Base-by-base conservation (phyloP, 2,113 vertebrate species). In the Perca schrenkii region DNA sequence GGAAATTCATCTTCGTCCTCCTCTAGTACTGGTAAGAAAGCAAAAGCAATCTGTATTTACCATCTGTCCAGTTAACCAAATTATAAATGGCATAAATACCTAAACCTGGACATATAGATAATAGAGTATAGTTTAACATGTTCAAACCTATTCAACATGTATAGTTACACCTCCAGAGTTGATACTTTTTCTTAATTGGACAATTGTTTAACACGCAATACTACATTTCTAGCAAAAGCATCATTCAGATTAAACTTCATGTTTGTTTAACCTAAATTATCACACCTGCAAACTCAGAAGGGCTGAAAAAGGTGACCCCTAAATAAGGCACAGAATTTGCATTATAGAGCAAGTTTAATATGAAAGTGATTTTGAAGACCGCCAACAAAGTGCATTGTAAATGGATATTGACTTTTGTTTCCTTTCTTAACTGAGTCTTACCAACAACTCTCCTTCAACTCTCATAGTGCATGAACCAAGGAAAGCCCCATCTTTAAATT, bases 1-100 rank as follows among this genome's bases (percentile, higher is more conserved):
- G 96, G 96, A 83, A 99, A 99, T 78, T 97, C 97, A 40, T 99
- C 98, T 91, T 99, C 98, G 74, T 99, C 97, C 47, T 98, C 98
- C 95, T 99, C 97, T 85, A 97, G 96, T 88, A 96, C 95, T 96
- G 89, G 77, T 93, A 88, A 75, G 56, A 86, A 85, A 77, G 19
- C 40, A 62, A 57, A 52, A 77, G 14, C 34, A 52, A n/a, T 5
- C 0, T 65, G 13, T 21, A 62, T 53, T n/a, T 40, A 17, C 16
- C 17, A 14, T 61, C 63, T 19, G 14, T 46, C 6, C 50, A 19
- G 1, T 36, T 58, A 31, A 58, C 5, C 17, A 63, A 13, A 69
- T 22, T 21, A 12, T 25, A 63, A 56, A 49, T 16, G 5, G 5
- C 13, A 74, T 36, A 1, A 64, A 74, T 11, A 56, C 13, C 7